These are phyloP conservation scores for Villa cingulata DNA, from an alignment of 2,888 invertebrate genomes.

Conservation along the genomic window DNA sequence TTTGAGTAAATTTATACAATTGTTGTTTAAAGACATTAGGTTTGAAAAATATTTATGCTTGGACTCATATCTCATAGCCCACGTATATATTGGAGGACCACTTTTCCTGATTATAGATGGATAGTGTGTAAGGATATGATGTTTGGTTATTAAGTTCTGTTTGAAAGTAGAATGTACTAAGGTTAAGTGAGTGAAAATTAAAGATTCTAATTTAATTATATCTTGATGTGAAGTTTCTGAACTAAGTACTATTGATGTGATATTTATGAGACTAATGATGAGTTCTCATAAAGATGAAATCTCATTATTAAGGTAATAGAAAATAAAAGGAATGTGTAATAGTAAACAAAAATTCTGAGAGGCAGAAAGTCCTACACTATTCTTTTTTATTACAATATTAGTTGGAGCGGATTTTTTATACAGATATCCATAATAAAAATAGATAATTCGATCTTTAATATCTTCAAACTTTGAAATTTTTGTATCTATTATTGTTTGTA, in stretches of 20 bases:
- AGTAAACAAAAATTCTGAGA: constrained; percentile 1
- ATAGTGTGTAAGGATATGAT: constrained; percentile 3
- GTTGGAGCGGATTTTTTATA: neutral
- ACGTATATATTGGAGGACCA: neutral
- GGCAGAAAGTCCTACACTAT: neutral
- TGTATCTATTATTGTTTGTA: neutral
- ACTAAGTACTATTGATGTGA: neutral
- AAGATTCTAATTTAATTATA: neutral
- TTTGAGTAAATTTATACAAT: constrained; percentile 1
- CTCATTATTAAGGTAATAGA: neutral
- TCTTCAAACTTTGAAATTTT: neutral
- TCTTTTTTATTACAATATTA: neutral
- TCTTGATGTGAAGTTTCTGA: neutral
- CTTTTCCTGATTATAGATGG: neutral
- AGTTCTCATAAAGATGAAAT: neutral
- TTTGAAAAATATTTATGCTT: constrained; percentile 1
- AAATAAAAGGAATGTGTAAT: neutral
- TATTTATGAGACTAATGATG: neutral
- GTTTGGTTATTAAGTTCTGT: neutral
- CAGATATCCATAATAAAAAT: neutral
- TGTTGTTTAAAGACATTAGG: neutral
- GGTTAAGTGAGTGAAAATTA: neutral
- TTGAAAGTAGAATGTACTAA: neutral
- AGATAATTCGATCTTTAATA: neutral
- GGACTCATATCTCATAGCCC: constrained; percentile 1